Evolutionary conservation across 2,888 invertebrate genomes (phyloP).

Genomic region (Brenthis hecate): DNA sequence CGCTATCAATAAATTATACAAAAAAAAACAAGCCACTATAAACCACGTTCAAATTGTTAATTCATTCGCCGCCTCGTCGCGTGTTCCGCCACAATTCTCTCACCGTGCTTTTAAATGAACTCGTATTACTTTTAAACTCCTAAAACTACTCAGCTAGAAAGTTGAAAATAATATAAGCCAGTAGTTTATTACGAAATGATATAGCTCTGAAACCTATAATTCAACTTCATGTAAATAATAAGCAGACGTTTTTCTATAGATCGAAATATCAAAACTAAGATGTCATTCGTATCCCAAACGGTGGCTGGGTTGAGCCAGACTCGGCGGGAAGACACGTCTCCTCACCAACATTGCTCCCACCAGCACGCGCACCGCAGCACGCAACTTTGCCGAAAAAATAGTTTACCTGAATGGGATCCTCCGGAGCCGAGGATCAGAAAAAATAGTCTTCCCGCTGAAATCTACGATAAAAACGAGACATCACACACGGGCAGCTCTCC

Average conservation of each 20-base stretch:
- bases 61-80: constrained; percentile 29
- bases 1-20: background rate
- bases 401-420: constrained; percentile 78
- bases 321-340: constrained; percentile 69
- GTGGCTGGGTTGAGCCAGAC: constrained; percentile 78
- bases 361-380: constrained; percentile 71
- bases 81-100: constrained; percentile 24
- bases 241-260: constrained; percentile 35
- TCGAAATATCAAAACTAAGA: constrained; percentile 47
- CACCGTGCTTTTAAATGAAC: constrained; percentile 15
- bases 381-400: constrained; percentile 74
- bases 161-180: background rate
- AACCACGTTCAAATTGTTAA: constrained; percentile 14
- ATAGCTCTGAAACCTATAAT: background rate
- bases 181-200: constrained; percentile 7
- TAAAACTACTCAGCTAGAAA: constrained; percentile 10
- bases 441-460: constrained; percentile 75
- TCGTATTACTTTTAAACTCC: constrained; percentile 18
- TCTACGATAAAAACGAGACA: constrained; percentile 62
- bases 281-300: constrained; percentile 83
- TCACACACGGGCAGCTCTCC: constrained; percentile 51
- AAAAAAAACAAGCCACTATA: background rate
- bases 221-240: constrained; percentile 3
- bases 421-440: constrained; percentile 71
- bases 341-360: constrained; percentile 76